phyloP scores from a whole-genome alignment of 1,140 invertebrate genomes.

The Lepidurus apus region DNA sequence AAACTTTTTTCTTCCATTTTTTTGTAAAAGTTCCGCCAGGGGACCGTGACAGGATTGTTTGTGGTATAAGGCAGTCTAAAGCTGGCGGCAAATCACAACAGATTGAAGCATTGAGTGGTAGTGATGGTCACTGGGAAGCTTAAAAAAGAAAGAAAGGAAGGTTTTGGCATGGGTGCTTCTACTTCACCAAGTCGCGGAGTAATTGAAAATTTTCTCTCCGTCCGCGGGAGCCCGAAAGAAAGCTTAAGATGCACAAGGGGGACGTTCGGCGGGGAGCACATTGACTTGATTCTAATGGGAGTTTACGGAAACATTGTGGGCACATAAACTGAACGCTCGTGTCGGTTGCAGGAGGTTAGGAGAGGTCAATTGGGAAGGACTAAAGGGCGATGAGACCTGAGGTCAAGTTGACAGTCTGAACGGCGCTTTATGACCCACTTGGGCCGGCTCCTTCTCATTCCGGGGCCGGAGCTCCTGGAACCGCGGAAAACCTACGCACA shows the following conservation, averaged over 20 bases:
- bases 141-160: background rate
- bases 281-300: constrained; percentile 22
- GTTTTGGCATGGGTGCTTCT: background rate
- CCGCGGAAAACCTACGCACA: background rate
- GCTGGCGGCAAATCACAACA: constrained; percentile 20
- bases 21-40: background rate
- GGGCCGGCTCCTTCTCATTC: constrained; percentile 1
- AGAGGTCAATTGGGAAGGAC: constrained; percentile 19
- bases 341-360: constrained; percentile 17
- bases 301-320: constrained; percentile 17
- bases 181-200: background rate
- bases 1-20: background rate
- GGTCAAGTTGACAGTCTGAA: constrained; percentile 18
- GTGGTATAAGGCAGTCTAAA: constrained; percentile 5
- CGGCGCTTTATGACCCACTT: constrained; percentile 5
- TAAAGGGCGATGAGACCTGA: constrained; percentile 10
- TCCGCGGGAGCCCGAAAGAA: background rate
- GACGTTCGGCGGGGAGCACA: background rate
- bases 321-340: constrained; percentile 18
- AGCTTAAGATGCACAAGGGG: background rate
- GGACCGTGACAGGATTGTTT: background rate
- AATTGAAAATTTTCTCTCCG: constrained; percentile 8
- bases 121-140: constrained; percentile 6
- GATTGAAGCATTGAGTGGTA: constrained; percentile 15
- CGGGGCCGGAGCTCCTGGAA: background rate